Base-by-base conservation (phyloP, 2,888 invertebrate genomes). In the Aelia acuminata region DNA sequence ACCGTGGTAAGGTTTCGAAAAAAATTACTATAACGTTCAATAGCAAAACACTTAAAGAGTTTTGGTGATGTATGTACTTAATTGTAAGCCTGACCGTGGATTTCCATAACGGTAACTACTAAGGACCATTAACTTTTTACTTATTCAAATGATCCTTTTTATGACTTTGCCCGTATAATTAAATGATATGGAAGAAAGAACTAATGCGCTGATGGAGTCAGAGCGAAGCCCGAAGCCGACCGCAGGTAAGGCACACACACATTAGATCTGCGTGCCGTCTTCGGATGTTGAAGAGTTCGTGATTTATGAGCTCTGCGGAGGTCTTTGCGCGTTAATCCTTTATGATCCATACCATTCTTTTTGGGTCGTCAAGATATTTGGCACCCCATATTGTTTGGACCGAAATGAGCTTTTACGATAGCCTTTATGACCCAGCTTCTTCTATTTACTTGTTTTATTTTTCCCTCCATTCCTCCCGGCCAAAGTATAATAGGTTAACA, bases 321-420 rank as follows among this genome's bases (percentile, higher is more conserved):
- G 63, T 70, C 63, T 70, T 35, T 18, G 63, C 31, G 63, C 63
- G 35, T 70, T 70, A 31, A 20, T 35, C 63, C 63, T 70, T 70
- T 35, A 70, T 35, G 63, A 70, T 35, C 63, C 63, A 8, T 70
- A 31, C 18, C 4, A 1, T 70, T 70, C 63, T 70, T 70, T 70
- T 70, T 70, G 63, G 63, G 63, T 70, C 63, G 63, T 70, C 63
- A 70, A 70, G 31, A 70, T 70, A 35, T 43, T 70, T 70, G 63
- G 63, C 63, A 70, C 63, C n/a, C n/a, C n/a, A n/a, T n/a, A 70
- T 70, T 70, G 63, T 70, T 70, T 31, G 35, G 8, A 70, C 63
- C 63, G 31, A 70, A 70, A 70, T 70, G 63, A 70, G 63, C 7
- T 70, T 70, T 70, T 70, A 70, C 63, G 63, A 70, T 70, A 35